A percentile compares a stretch with the other conserved stretches of the same genome.
These are phyloP conservation scores for Hippocampus zosterae DNA, from an alignment of 2,113 vertebrate species.

Conservation along the genomic window DNA sequence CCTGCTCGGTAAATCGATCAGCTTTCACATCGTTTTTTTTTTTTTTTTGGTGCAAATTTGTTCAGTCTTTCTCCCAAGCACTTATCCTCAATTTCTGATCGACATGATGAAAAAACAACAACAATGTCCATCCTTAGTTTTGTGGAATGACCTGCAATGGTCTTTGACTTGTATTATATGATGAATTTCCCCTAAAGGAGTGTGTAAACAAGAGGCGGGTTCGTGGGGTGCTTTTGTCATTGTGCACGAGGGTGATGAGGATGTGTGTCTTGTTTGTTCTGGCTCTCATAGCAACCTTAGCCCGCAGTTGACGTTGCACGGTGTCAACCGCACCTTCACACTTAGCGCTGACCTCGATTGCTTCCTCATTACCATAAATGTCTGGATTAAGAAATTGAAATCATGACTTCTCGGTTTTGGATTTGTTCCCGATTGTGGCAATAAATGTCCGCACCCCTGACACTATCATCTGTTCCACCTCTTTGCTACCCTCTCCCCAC, in stretches of 20 bases:
- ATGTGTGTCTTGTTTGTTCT: conserved; percentile 32
- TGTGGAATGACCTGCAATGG: neutral
- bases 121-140: neutral
- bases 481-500: conserved; percentile 9
- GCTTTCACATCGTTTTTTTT: too few relatives aligned
- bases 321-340: neutral
- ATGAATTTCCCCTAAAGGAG: neutral
- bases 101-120: neutral
- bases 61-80: neutral
- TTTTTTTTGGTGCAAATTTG: too few relatives aligned
- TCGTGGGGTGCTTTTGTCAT: conserved; percentile 5
- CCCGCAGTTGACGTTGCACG: neutral
- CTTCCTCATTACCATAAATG: neutral
- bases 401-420: conserved; percentile 10
- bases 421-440: conserved; percentile 32
- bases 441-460: conserved; percentile 37
- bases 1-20: too few relatives aligned
- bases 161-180: neutral
- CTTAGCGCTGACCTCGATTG: neutral
- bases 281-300: conserved; percentile 33
- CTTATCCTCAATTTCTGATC: neutral
- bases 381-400: neutral
- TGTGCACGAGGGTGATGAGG: conserved; percentile 5
- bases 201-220: neutral
- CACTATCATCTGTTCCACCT: conserved; percentile 51